Base-by-base conservation (phyloP, 2,113 vertebrate genomes). In the Ammodramus savannarum region DNA sequence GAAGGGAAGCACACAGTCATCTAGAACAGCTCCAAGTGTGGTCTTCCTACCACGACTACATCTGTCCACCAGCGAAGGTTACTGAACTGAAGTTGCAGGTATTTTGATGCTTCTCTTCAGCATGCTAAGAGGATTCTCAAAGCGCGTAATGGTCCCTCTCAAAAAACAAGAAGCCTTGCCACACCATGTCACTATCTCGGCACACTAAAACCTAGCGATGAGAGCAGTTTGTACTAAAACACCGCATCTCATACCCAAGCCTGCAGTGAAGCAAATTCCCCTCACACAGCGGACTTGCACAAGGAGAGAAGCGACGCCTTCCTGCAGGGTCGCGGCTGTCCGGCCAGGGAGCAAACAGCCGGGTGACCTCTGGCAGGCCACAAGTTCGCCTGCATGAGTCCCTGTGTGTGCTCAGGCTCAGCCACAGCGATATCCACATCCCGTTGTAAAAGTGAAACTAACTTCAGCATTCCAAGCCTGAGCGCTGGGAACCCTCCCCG, bases 121-220 rank as follows among this genome's bases (percentile, higher is more conserved):
- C 34, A 58, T 1, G 16, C 19, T 39, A 51, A 16, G 23, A 34
- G 34, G n/a, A 26, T 11, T 49, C 54, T 61, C 38, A 39, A 69
- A 38, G 19, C 22, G 4, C 25, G 11, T 3, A 32, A 9, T 5
- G 1, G 41, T 36, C 19, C 41, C 43, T 32, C 76, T 18, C 52
- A 32, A 23, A 68, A 82, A 4, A 12, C 26, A 54, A 16, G 11
- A 54, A 74, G 26, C 16, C 43, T 46, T 46, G 66, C 27, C 71
- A 39, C 29, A 29, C 6, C 3, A 1, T 5, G n/a, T 36, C 83
- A 44, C 36, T 29, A 1, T 21, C 14, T 36, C 34, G 5, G 16
- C 16, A 46, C 2, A 1, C n/a, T 31, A 29, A 39, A 32, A 38
- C 3, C 2, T 1, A 58, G 23, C 1, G 0, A 13, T 1, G 38